Evolutionary conservation across 2,888 invertebrate species (phyloP).

Genomic region (Lagria hirta): DNA sequence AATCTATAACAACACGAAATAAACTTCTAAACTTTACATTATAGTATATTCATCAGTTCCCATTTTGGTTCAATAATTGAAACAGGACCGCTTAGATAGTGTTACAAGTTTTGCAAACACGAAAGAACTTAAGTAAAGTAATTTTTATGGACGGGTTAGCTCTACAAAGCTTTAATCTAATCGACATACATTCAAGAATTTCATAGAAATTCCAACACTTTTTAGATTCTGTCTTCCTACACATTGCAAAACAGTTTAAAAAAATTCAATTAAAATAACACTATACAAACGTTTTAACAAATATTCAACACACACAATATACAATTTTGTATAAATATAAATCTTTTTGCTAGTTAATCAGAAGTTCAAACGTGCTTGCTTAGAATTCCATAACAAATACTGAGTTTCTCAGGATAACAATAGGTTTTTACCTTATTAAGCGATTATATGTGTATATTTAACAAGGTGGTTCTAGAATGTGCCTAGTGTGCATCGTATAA

Average conservation of each 20-base stretch:
- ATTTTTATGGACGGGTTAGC: slow-evolving; percentile 25
- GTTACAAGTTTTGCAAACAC: slow-evolving; percentile 24
- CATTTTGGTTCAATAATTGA: slow-evolving; percentile 20
- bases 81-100: slow-evolving; percentile 13
- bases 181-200: slow-evolving; percentile 20
- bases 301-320: slow-evolving; percentile 22
- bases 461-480: slow-evolving; percentile 46
- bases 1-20: slow-evolving; percentile 26
- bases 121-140: slow-evolving; percentile 23
- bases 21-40: slow-evolving; percentile 23
- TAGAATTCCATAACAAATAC: slow-evolving; percentile 35
- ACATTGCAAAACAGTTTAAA: not conserved
- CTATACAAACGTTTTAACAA: slow-evolving; percentile 23
- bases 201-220: slow-evolving; percentile 17
- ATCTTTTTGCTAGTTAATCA: slow-evolving; percentile 18
- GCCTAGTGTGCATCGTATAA: slow-evolving; percentile 41
- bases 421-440: slow-evolving; percentile 28
- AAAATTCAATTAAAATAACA: slow-evolving; percentile 23
- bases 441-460: slow-evolving; percentile 46
- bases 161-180: slow-evolving; percentile 21
- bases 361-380: slow-evolving; percentile 31
- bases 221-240: not conserved
- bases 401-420: slow-evolving; percentile 41
- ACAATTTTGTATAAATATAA: slow-evolving; percentile 29
- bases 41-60: slow-evolving; percentile 23